These are phyloP conservation scores for Cardiocondyla obscurior DNA, from an alignment of 1,140 invertebrate genomes.

Conservation along the genomic window DNA sequence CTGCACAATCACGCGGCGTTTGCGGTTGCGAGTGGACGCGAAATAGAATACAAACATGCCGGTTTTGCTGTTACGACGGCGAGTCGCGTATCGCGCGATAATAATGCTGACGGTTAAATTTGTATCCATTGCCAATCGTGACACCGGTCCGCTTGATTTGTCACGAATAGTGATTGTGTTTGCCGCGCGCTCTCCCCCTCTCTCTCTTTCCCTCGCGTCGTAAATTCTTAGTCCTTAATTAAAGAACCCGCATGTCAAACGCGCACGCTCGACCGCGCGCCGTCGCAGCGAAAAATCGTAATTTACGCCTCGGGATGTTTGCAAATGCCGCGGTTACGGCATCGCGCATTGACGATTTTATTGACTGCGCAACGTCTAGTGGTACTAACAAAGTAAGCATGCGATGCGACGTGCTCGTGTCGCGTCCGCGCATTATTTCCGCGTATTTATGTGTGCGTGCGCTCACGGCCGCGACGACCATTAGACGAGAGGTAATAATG, in stretches of 20 bases:
- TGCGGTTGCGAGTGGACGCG: neutral
- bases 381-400: conserved; percentile 50
- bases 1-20: neutral
- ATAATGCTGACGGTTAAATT: conserved; percentile 16
- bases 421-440: conserved; percentile 14
- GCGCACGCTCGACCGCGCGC: neutral
- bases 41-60: conserved; percentile 2
- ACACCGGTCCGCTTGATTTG: conserved; percentile 7
- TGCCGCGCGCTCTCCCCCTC: neutral
- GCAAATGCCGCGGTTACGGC: conserved; percentile 37
- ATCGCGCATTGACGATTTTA: conserved; percentile 51
- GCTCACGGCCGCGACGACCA: conserved; percentile 73
- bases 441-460: conserved; percentile 42
- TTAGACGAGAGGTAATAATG: conserved; percentile 80
- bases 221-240: conserved; percentile 35
- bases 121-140: neutral
- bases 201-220: neutral
- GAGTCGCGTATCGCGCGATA: neutral
- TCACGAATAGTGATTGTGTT: neutral
- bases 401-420: conserved; percentile 5
- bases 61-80: neutral
- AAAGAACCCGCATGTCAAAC: conserved; percentile 23
- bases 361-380: conserved; percentile 42
- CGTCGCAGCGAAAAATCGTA: conserved; percentile 36
- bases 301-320: conserved; percentile 27